These are phyloP conservation scores for Tipula unca DNA, from an alignment of 2,888 invertebrate genomes.

Conservation along the genomic window DNA sequence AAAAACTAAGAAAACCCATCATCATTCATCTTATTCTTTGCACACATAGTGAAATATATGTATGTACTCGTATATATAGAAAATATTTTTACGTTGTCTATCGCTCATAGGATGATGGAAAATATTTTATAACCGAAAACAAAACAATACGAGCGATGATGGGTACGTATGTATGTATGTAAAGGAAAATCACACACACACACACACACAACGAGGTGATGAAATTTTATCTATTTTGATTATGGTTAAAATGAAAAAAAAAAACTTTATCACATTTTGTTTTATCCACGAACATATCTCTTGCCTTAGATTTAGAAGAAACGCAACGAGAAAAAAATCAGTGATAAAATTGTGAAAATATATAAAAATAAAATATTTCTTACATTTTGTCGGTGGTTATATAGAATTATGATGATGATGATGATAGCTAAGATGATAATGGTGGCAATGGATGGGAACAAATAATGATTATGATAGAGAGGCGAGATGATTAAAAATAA, in stretches of 20 bases:
- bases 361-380: not conserved
- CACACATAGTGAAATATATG: not conserved
- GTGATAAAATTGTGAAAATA: not conserved
- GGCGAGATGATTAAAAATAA: slow-evolving; percentile 14
- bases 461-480: slow-evolving; percentile 14
- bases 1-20: not conserved
- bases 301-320: not conserved
- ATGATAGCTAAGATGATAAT: not conserved
- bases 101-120: not conserved
- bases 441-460: not conserved
- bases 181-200: not conserved
- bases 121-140: not conserved
- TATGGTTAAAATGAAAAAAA: not conserved
- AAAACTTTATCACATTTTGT: not conserved
- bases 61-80: not conserved
- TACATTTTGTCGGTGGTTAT: not conserved
- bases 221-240: not conserved
- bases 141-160: not conserved
- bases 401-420: not conserved
- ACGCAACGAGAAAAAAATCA: not conserved
- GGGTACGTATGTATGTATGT: too few relatives aligned
- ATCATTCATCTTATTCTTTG: not conserved
- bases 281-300: not conserved
- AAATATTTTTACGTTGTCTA: not conserved
- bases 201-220: not conserved